Evolutionary conservation across 2,113 vertebrate species (phyloP).

Genomic region (Odocoileus virginianus): DNA sequence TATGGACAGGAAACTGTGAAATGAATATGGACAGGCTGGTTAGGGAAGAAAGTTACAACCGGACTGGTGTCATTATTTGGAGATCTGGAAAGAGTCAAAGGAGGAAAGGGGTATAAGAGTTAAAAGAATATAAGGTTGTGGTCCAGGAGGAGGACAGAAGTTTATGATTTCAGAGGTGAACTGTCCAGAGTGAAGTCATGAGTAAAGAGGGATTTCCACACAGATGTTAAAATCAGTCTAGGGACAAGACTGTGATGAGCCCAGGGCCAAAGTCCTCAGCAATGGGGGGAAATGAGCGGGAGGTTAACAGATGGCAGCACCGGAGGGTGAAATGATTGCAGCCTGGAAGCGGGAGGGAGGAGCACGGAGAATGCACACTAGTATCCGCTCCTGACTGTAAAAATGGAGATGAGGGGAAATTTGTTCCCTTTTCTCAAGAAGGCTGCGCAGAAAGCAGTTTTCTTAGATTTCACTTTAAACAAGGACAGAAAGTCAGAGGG

Average conservation of each 20-base stretch:
- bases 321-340: accelerated
- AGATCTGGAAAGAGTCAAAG: neutral
- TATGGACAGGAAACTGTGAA: neutral
- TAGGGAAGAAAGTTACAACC: neutral
- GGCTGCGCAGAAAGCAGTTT: neutral
- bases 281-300: too few relatives aligned
- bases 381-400: neutral
- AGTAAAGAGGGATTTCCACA: neutral
- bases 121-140: neutral
- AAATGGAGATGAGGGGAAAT: neutral
- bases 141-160: neutral
- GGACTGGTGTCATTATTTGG: neutral
- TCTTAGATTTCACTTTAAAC: neutral
- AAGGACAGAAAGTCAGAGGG: neutral
- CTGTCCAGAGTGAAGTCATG: neutral
- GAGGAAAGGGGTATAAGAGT: neutral
- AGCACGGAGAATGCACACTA: neutral
- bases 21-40: neutral
- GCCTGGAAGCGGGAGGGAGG: neutral
- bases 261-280: neutral
- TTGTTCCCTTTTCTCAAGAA: neutral
- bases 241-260: neutral
- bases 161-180: neutral
- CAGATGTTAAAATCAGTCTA: neutral
- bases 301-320: too few relatives aligned